Conservation (phyloP, 2,888 invertebrate genomes). For the Germaria angustata region DNA sequence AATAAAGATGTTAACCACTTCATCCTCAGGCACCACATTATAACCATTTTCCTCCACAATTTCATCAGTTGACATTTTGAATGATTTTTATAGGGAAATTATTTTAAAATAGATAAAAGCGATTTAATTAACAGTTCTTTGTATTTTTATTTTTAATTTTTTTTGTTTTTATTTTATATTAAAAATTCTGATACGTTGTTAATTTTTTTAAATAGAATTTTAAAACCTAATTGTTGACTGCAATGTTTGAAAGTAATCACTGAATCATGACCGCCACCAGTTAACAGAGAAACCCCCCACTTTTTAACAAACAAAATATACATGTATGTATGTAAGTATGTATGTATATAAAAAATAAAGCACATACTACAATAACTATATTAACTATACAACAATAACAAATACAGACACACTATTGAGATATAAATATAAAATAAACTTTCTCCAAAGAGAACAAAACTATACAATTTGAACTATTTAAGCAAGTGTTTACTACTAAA, state of each 20-base stretch:
- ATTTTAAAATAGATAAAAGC: background rate
- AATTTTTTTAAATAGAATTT: background rate
- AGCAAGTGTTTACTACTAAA: constrained; percentile 44
- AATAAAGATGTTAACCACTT: constrained; percentile 56
- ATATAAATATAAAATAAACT: constrained; percentile 42
- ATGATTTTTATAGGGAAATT: background rate
- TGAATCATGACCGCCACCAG: constrained; percentile 63
- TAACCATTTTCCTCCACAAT: constrained; percentile 60
- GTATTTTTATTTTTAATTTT: background rate
- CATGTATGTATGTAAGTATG: too few species aligned
- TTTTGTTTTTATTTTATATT: background rate
- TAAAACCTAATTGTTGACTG: constrained; percentile 42
- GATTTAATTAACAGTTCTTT: background rate
- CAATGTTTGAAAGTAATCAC: constrained; percentile 62
- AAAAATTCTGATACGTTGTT: constrained; percentile 35
- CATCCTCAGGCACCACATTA: constrained; percentile 62
- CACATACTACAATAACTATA: constrained; percentile 16
- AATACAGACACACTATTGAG: constrained; percentile 11
- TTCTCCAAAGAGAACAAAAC: constrained; percentile 55
- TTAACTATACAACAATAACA: constrained; percentile 11
- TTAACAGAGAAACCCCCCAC: constrained; percentile 57
- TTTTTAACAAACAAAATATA: constrained; percentile 32
- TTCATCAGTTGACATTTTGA: constrained; percentile 56
- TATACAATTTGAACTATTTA: constrained; percentile 18
- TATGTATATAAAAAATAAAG: constrained; percentile 7